These are phyloP conservation scores for Melanerpes formicivorus DNA, from an alignment of 2,113 vertebrate species.

Conservation along the genomic window DNA sequence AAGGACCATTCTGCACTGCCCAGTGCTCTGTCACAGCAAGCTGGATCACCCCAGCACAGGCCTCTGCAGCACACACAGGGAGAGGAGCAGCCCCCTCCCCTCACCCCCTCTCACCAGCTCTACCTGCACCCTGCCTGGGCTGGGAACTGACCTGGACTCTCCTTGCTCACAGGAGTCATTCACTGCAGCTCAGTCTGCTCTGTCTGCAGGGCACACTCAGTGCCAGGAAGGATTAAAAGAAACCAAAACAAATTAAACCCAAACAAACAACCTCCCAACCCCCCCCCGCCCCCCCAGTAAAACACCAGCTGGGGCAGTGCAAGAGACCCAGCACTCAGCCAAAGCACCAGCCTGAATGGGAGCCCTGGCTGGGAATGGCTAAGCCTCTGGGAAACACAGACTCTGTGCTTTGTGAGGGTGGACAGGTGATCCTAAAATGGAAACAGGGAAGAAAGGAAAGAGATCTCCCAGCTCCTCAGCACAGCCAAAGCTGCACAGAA, in stretches of 20 bases:
- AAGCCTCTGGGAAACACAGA: not conserved
- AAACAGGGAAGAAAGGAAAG: not conserved
- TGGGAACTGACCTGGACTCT: slow-evolving; percentile 41
- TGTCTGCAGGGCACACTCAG: slow-evolving; percentile 36
- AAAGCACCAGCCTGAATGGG: not conserved
- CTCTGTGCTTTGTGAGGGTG: not conserved
- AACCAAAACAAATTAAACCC: not conserved
- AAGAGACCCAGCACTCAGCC: not conserved
- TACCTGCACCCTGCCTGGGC: not conserved
- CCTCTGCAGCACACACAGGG: not conserved
- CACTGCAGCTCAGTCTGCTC: not conserved
- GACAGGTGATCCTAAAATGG: not conserved
- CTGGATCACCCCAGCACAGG: not conserved
- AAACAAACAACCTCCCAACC: no score
- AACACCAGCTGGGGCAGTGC: not conserved
- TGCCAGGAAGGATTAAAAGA: not conserved
- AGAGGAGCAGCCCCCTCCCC: not conserved
- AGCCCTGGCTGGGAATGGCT: not conserved
- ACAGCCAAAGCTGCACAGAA: not conserved
- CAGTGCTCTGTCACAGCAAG: slow-evolving; percentile 2
- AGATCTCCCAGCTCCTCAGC: not conserved
- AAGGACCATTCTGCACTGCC: slow-evolving; percentile 18
- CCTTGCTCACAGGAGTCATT: slow-evolving; percentile 17
- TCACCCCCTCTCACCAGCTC: not conserved
- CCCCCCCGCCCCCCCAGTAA: not conserved